phyloP scores from a whole-genome alignment of 2,797 vertebrate genomes.

The Malurus splendens region DNA sequence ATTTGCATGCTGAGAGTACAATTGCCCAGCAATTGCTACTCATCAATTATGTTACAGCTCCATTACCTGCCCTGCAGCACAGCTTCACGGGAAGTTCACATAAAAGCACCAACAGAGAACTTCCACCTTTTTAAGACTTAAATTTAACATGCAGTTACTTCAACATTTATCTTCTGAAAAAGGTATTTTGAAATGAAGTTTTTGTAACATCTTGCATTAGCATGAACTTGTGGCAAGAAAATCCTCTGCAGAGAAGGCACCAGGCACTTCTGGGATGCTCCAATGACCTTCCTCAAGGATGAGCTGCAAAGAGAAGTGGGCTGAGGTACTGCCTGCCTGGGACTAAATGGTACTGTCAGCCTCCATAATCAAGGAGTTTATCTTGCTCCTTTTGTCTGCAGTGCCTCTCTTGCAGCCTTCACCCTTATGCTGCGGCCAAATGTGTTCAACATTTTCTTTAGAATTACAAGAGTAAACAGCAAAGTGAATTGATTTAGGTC shows the following conservation, averaged over 20 bases:
- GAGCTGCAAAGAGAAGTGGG: not conserved
- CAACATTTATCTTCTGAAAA: not conserved
- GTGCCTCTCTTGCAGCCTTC: not conserved
- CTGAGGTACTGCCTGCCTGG: not conserved
- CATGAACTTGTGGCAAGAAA: not conserved
- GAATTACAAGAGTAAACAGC: not conserved
- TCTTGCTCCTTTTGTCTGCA: not conserved
- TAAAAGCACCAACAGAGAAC: not conserved
- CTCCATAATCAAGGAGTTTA: not conserved
- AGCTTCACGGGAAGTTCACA: fast-evolving
- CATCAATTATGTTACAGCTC: not conserved
- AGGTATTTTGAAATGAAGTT: not conserved
- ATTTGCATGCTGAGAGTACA: not conserved
- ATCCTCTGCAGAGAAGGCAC: not conserved
- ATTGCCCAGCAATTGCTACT: not conserved
- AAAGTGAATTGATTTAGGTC: not conserved
- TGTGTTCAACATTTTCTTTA: not conserved
- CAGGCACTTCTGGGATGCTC: not conserved
- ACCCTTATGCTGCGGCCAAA: not conserved
- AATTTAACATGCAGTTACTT: not conserved
- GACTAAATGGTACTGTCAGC: not conserved
- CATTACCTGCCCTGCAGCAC: not conserved
- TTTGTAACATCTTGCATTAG: not conserved
- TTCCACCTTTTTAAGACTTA: not conserved
- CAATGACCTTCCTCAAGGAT: not conserved